These are phyloP conservation scores for Arion vulgaris DNA, from an alignment of 1,140 invertebrate species.

Conservation along the genomic window DNA sequence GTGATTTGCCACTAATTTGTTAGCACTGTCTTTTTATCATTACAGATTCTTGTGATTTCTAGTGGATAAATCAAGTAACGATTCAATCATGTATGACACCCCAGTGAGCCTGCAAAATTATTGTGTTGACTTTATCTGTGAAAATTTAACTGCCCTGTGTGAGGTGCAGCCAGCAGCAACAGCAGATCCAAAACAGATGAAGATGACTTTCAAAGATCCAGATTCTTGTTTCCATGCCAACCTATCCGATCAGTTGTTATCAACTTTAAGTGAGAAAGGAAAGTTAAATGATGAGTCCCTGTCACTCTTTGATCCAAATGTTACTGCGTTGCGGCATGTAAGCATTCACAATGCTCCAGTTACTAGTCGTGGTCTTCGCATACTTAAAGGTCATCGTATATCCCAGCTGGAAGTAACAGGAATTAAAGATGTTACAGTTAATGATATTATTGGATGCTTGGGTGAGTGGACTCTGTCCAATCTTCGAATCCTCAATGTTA, in stretches of 20 bases:
- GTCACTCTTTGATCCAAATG: conserved; percentile 79
- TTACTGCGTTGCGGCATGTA: conserved; percentile 78
- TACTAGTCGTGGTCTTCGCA: conserved; percentile 78
- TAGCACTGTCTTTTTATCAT: background rate
- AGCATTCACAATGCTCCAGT: conserved; percentile 74
- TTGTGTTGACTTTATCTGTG: conserved; percentile 82
- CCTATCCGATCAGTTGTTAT: conserved; percentile 80
- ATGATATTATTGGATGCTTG: conserved; percentile 81
- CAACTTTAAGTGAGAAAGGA: conserved; percentile 78
- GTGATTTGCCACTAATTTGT: background rate
- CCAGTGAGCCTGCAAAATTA: conserved; percentile 77
- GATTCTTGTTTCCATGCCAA: conserved; percentile 80
- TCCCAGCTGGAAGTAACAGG: conserved; percentile 78
- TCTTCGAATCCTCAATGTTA: conserved; percentile 79
- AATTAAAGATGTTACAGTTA: conserved; percentile 77
- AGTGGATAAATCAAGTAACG: background rate
- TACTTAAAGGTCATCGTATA: conserved; percentile 80
- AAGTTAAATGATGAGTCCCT: conserved; percentile 79
- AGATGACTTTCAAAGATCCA: conserved; percentile 78
- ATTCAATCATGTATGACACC: conserved; percentile 62
- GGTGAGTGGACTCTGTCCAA: conserved; percentile 83
- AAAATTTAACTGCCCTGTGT: conserved; percentile 79
- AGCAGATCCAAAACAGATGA: conserved; percentile 61
- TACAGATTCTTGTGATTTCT: background rate
- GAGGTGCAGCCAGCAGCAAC: conserved; percentile 67